Evolutionary conservation across 2,113 vertebrate species (phyloP), one percentile per base, ranked within the genome.

Genomic region (Hippocampus comes): DNA sequence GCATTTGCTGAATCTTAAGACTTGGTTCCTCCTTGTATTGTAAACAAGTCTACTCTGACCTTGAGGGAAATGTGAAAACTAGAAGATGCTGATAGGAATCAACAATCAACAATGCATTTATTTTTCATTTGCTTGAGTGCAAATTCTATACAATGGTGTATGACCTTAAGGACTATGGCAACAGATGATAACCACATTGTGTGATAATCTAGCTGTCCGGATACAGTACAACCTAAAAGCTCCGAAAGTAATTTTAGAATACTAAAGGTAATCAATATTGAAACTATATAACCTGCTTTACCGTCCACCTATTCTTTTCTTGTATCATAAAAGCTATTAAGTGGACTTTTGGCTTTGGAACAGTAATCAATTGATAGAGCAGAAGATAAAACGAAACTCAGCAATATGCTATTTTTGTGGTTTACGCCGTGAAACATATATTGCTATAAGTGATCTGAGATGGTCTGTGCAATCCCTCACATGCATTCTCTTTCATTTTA

Each of bases 201-300:
- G 75, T 74, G 71, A 89, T 83, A 85, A 81, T 84, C 85, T 78
- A 68, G 76, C 78, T 78, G 68, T 60, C 70, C 70, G 48, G 83
- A 83, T 30, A 65, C 74, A 73, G 83, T 30, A 65, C 75, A 73
- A 79, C 82, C 82, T 73, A 81, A 75, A 67, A 86, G 85, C 83
- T 85, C 74, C 86, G 83, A 84, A 91, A 89, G 91, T 92, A 93
- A 92, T 90, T 92, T 90, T 89, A 92, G 86, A 90, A 87, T 92
- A 87, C 84, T 86, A 85, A 90, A 80, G 90, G 87, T 83, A 94
- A 95, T 94, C 93, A 93, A 94, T 94, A 94, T 82, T 89, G 23
- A 82, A 93, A 85, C 89, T 89, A 93, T 90, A 80, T 92, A 87
- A 93, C 86, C 86, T 92, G 89, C 92, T 92, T 89, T 87, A 78